Conservation (phyloP, 2,797 vertebrate genomes). For the Oceanodroma leucorhoa region DNA sequence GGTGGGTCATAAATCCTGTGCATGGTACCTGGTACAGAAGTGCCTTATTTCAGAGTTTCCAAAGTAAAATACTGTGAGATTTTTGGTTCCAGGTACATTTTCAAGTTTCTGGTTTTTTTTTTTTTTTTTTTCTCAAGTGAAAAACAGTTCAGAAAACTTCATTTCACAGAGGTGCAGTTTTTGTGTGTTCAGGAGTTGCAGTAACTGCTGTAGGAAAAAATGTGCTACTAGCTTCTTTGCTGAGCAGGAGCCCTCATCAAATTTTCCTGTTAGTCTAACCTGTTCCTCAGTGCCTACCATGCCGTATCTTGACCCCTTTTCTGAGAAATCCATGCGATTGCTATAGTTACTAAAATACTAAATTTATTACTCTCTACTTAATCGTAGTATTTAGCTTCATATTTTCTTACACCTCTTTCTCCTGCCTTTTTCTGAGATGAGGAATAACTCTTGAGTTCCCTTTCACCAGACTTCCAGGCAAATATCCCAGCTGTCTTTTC, state of each 20-base stretch:
- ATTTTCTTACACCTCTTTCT: background rate
- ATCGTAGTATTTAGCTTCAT: background rate
- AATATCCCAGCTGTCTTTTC: background rate
- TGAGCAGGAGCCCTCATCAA: background rate
- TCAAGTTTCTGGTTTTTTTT: background rate
- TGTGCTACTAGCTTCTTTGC: background rate
- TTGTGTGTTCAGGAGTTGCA: background rate
- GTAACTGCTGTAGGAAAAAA: background rate
- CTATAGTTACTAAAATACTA: background rate
- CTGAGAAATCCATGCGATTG: background rate
- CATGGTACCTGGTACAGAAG: background rate
- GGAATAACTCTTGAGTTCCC: background rate
- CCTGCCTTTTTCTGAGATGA: background rate
- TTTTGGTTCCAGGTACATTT: background rate
- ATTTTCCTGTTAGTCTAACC: background rate
- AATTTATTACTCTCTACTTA: background rate
- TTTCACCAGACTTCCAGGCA: background rate
- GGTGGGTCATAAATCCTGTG: background rate
- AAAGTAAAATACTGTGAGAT: background rate
- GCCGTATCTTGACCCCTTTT: background rate
- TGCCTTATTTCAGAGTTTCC: background rate
- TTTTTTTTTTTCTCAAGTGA: background rate
- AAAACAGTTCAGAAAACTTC: background rate
- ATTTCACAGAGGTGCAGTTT: background rate
- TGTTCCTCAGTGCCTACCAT: background rate